Conservation (phyloP, 2,888 invertebrate species). For the Pandemis heparana region DNA sequence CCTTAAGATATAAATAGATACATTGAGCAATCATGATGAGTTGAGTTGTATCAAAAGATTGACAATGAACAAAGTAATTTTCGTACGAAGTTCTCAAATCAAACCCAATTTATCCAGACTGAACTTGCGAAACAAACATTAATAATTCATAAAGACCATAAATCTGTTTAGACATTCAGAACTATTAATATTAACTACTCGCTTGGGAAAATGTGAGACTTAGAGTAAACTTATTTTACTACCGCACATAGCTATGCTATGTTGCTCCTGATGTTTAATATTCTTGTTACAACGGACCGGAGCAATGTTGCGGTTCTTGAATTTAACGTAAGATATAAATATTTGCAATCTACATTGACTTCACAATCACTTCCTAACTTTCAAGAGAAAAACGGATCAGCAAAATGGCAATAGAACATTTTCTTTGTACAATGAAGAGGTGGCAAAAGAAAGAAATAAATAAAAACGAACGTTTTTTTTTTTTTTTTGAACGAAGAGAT, state of each 20-base stretch:
- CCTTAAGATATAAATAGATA: no score
- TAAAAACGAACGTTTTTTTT: no score
- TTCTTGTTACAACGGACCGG: background rate
- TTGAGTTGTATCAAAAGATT: no score
- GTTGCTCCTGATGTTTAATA: background rate
- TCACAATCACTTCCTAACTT: background rate
- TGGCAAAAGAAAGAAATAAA: background rate
- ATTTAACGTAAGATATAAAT: conserved; percentile 4
- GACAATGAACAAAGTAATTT: no score
- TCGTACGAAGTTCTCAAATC: no score
- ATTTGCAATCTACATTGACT: background rate
- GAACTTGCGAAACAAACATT: background rate
- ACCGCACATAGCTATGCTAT: background rate
- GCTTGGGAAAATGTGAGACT: background rate
- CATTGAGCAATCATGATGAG: no score
- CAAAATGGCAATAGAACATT: background rate
- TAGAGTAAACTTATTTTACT: conserved; percentile 7
- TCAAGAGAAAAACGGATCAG: conserved; percentile 1
- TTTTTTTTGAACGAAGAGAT: no score
- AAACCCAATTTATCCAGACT: no score
- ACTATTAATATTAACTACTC: background rate
- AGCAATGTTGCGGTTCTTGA: background rate
- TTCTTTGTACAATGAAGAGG: background rate
- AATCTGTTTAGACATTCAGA: background rate
- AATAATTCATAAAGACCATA: background rate